phyloP scores from a whole-genome alignment of 64 coral and sea anemone species.

The Montipora efflorescens region DNA sequence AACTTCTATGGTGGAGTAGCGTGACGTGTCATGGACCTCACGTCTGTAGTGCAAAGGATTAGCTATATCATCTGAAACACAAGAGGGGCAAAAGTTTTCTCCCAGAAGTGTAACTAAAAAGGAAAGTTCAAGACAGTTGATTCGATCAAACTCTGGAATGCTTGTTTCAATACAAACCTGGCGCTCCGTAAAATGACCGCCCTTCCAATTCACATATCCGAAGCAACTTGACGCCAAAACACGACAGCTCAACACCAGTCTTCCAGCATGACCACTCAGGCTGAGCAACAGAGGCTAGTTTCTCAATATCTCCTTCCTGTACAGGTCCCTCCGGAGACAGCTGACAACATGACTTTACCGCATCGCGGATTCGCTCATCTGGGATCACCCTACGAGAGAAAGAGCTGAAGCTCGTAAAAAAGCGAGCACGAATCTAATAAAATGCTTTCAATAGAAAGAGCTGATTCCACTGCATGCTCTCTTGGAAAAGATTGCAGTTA shows the following conservation, averaged over 20 bases:
- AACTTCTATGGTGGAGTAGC: slow-evolving; percentile 84
- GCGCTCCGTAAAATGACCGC: slow-evolving; percentile 91
- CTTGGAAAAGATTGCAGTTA: no score
- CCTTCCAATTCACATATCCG: slow-evolving; percentile 92
- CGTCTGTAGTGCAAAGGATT: slow-evolving; percentile 77
- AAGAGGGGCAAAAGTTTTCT: background rate
- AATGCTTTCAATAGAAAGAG: no score
- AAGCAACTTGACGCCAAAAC: slow-evolving; percentile 96
- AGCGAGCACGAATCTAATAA: no score
- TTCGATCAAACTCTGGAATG: no score
- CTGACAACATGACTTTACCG: slow-evolving; percentile 86
- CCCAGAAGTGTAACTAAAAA: no score
- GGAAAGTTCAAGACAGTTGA: no score
- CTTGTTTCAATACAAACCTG: slow-evolving; percentile 47
- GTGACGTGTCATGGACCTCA: slow-evolving; percentile 70
- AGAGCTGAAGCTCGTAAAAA: background rate
- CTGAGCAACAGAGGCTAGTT: slow-evolving; percentile 69
- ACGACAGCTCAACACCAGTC: slow-evolving; percentile 93
- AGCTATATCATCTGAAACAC: slow-evolving; percentile 64
- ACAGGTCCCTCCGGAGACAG: slow-evolving; percentile 68
- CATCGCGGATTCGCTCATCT: slow-evolving; percentile 85
- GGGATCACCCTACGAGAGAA: slow-evolving; percentile 77
- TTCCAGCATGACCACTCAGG: slow-evolving; percentile 99
- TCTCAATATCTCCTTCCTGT: slow-evolving; percentile 70
- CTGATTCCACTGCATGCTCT: background rate